Evolutionary conservation across 2,888 invertebrate genomes (phyloP).

Genomic region (Lacanobia oleracea): DNA sequence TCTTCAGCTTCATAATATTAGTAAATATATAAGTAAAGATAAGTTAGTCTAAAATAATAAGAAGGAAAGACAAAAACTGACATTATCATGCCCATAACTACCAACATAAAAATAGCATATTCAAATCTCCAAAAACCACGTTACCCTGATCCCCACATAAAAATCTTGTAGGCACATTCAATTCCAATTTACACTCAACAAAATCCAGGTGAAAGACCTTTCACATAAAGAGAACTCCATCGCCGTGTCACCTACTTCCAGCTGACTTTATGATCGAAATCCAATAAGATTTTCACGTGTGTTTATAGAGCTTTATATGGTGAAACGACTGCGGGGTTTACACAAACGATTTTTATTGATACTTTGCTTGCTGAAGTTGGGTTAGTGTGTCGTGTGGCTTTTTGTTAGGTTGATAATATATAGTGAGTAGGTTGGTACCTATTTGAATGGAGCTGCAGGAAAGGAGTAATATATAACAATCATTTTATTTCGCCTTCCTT

Average conservation of each 20-base stretch:
- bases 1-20: too few species aligned
- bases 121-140: background rate
- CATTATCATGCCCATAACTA: background rate
- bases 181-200: conserved; percentile 47
- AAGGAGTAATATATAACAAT: too few species aligned
- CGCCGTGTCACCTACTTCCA: conserved; percentile 30
- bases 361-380: conserved; percentile 3
- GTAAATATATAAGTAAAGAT: too few species aligned
- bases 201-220: conserved; percentile 14
- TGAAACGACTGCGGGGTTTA: conserved; percentile 26
- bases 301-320: conserved; percentile 19
- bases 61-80: background rate
- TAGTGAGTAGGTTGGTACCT: too few species aligned
- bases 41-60: too few species aligned
- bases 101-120: background rate
- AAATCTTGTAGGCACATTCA: conserved; percentile 21
- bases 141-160: background rate
- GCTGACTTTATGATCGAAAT: conserved; percentile 40
- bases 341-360: conserved; percentile 39
- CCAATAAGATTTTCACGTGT: conserved; percentile 44
- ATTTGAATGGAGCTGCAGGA: too few species aligned
- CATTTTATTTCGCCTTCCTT: too few species aligned
- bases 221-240: conserved; percentile 17
- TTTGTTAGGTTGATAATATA: background rate
- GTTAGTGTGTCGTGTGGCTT: conserved; percentile 6